Evolutionary conservation across 2,888 invertebrate genomes (phyloP), one percentile per base, ranked within the genome.

Genomic region (Plagiodera versicolora): DNA sequence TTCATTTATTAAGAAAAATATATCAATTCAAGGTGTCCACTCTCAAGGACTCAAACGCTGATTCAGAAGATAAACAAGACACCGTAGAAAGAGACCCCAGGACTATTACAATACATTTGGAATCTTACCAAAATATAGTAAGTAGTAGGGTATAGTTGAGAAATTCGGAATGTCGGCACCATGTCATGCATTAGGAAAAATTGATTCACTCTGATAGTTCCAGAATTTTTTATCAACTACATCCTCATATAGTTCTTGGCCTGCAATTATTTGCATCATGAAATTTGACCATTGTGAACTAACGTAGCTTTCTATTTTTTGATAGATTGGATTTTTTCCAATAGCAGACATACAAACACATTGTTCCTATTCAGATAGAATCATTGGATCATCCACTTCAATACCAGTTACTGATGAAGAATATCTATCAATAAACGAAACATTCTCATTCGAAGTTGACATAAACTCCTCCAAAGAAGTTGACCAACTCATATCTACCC

Each of bases 271-370:
- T 24, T 5, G 24, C 24, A 24, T 24, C 24, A 24, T 3, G 24
- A 5, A 24, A 24, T 24, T 24, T 20, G 52, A n/a, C 14, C 8
- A 20, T 47, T 44, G 9, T 48, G 14, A 14, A 8, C 8, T 6
- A 35, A 8, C n/a, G n/a, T 39, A 20, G 5, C 16, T n/a, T 9
- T 8, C 10, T 14, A 51, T 11, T 30, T 58, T 8, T 14, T 44
- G 54, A 68, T 68, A 67, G 63, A 55, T 64, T 67, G 24, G 64
- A 32, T 49, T 60, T 24, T 74, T 67, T 63, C 69, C 72, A 14
- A 61, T 68, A 18, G 67, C 74, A 8, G 74, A 74, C 50, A 61
- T 76, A 24, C 67, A 63, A 56, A 66, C 72, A 18, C 61, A 64
- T 47, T 65, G 72, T 16, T 66, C 69, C 54, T 69, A 67, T 60